phyloP scores from a whole-genome alignment of 2,888 invertebrate genomes.

The Sialis fuliginosa region DNA sequence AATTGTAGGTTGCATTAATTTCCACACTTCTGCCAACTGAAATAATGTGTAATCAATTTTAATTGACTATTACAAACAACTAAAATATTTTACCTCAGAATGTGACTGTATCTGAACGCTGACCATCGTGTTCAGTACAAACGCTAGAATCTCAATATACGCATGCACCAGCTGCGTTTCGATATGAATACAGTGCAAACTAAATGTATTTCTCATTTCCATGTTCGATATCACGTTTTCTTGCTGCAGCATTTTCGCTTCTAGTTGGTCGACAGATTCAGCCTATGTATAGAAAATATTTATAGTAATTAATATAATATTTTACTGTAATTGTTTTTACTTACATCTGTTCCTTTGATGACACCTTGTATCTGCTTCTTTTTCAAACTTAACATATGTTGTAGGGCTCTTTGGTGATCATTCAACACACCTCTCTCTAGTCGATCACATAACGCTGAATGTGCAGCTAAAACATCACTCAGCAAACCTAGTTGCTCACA shows the following conservation, averaged over 20 bases:
- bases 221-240: slow-evolving; percentile 41
- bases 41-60: slow-evolving; percentile 10
- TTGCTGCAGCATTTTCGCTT: slow-evolving; percentile 41
- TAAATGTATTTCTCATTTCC: slow-evolving; percentile 39
- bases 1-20: slow-evolving; percentile 30
- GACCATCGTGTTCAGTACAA: slow-evolving; percentile 36
- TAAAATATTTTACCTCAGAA: slow-evolving; percentile 27
- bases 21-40: slow-evolving; percentile 36
- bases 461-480: slow-evolving; percentile 33
- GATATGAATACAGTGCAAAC: slow-evolving; percentile 40
- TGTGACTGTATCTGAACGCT: slow-evolving; percentile 33
- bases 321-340: slow-evolving; percentile 10
- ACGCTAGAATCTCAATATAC: slow-evolving; percentile 38
- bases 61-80: not conserved
- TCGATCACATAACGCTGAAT: slow-evolving; percentile 38
- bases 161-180: slow-evolving; percentile 42
- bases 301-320: not conserved
- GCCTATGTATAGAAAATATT: slow-evolving; percentile 21
- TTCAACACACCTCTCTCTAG: slow-evolving; percentile 40
- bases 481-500: slow-evolving; percentile 34
- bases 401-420: slow-evolving; percentile 40
- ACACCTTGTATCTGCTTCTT: slow-evolving; percentile 43
- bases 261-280: slow-evolving; percentile 39
- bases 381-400: slow-evolving; percentile 40
- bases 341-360: slow-evolving; percentile 38